Evolutionary conservation across 2,888 invertebrate genomes (phyloP).

Genomic region (Pachymerium ferrugineum): DNA sequence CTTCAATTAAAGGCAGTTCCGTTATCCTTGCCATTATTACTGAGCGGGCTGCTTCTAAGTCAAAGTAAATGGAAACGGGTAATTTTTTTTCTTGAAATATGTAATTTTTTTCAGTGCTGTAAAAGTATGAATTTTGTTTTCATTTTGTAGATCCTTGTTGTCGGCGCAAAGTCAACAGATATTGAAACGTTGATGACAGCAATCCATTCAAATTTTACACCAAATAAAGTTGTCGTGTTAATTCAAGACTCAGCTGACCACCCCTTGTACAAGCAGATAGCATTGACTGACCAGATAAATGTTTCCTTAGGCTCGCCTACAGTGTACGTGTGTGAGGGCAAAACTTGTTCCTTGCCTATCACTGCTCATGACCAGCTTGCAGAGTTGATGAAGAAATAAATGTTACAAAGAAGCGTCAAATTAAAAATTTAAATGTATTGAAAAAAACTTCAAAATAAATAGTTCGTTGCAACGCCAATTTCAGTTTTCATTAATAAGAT

Average conservation of each 20-base stretch:
- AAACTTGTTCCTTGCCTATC: conserved; percentile 68
- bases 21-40: conserved; percentile 68
- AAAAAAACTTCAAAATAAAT: no score
- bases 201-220: conserved; percentile 60
- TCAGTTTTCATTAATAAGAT: no score
- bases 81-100: conserved; percentile 35
- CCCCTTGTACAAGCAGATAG: conserved; percentile 48
- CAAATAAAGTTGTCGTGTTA: conserved; percentile 63
- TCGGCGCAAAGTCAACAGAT: conserved; percentile 59
- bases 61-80: conserved; percentile 70
- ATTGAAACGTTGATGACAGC: conserved; percentile 63
- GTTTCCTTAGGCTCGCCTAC: conserved; percentile 59
- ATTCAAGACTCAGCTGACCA: conserved; percentile 50
- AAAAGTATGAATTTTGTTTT: background rate
- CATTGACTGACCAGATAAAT: conserved; percentile 51
- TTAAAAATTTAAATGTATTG: no score
- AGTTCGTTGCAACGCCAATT: no score
- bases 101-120: background rate
- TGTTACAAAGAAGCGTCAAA: no score
- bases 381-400: conserved; percentile 49
- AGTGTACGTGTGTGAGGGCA: conserved; percentile 72
- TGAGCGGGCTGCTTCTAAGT: conserved; percentile 64
- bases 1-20: conserved; percentile 61
- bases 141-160: conserved; percentile 46
- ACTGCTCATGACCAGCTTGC: conserved; percentile 61